phyloP scores from a whole-genome alignment of 2,888 invertebrate genomes.

The Glaucopsyche alexis region DNA sequence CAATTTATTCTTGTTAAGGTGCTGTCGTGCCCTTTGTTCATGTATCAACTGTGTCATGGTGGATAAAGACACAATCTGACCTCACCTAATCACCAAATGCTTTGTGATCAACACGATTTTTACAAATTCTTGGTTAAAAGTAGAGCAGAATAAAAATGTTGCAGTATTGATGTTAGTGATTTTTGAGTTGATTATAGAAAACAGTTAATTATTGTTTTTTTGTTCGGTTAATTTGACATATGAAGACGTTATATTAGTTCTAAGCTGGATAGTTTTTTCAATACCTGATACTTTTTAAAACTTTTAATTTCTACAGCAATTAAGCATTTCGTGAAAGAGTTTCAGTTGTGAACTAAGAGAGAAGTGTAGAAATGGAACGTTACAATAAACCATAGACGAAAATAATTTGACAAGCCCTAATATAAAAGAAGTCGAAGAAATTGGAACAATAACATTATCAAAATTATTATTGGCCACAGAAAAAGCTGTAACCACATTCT shows the following conservation, averaged over 20 bases:
- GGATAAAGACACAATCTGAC: slow-evolving; percentile 31
- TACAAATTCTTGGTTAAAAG: not conserved
- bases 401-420: not conserved
- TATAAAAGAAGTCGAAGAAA: not conserved
- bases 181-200: too few relatives aligned
- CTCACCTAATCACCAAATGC: slow-evolving; percentile 25
- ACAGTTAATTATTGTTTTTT: too few relatives aligned
- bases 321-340: too few relatives aligned
- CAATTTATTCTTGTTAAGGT: slow-evolving; percentile 63
- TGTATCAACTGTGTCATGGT: slow-evolving; percentile 41
- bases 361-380: too few relatives aligned
- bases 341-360: too few relatives aligned
- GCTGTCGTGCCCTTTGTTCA: slow-evolving; percentile 55
- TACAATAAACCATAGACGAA: not conserved
- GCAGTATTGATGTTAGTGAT: too few relatives aligned
- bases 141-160: too few relatives aligned
- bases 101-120: slow-evolving; percentile 25
- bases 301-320: too few relatives aligned
- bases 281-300: too few relatives aligned
- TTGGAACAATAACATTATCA: slow-evolving; percentile 1
- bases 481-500: slow-evolving; percentile 60
- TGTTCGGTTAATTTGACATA: too few relatives aligned
- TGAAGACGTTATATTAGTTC: too few relatives aligned
- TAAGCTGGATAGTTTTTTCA: too few relatives aligned
- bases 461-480: slow-evolving; percentile 25